Conservation (phyloP, 2,113 vertebrate genomes). For the Vireo altiloquus region DNA sequence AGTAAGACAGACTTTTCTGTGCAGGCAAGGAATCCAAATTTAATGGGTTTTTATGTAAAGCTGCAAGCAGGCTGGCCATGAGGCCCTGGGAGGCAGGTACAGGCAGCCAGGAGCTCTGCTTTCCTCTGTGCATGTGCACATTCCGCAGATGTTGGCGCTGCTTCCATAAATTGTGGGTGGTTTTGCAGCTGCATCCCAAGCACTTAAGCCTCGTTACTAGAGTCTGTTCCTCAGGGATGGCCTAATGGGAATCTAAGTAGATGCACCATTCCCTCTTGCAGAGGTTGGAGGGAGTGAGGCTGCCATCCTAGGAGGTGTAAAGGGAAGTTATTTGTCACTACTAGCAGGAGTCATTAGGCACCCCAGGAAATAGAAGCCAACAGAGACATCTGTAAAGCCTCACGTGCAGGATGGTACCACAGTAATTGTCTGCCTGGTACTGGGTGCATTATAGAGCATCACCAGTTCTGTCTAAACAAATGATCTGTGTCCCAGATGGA, state of each 20-base stretch:
- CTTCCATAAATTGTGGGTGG: neutral
- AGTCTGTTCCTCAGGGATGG: neutral
- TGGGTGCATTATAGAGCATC: neutral
- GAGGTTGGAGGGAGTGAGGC: neutral
- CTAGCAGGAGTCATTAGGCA: neutral
- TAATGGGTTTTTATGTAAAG: neutral
- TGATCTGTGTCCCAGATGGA: neutral
- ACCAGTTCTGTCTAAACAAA: neutral
- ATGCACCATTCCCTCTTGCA: neutral
- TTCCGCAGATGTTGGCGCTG: neutral
- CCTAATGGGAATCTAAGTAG: neutral
- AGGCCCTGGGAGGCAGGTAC: neutral
- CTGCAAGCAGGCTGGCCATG: neutral
- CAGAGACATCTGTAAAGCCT: neutral
- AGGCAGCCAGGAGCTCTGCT: neutral
- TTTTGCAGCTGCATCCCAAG: neutral
- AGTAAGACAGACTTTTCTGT: neutral
- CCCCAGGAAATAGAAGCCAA: neutral
- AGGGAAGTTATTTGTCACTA: neutral
- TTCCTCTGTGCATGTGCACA: accelerated
- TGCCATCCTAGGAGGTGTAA: neutral
- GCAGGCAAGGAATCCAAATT: neutral
- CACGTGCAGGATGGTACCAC: neutral
- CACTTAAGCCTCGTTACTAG: neutral
- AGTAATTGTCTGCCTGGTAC: neutral